These are phyloP conservation scores for Nematopogon swammerdamellus DNA, from an alignment of 2,888 invertebrate species.

Conservation along the genomic window DNA sequence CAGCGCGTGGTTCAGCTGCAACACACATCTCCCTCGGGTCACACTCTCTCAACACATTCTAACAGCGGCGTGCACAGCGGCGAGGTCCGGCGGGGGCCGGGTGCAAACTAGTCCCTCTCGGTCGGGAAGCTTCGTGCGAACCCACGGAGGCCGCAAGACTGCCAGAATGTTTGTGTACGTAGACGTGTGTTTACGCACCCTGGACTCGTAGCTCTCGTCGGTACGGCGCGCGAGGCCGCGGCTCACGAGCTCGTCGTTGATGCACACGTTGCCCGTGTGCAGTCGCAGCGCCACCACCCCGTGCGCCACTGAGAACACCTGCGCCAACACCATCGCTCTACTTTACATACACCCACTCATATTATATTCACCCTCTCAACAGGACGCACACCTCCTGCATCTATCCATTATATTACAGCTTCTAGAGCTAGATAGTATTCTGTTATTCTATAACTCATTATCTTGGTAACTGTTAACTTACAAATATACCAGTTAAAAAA, in stretches of 20 bases:
- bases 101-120: too few species aligned
- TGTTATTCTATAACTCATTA: too few species aligned
- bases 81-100: slow-evolving; percentile 28
- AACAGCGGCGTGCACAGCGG: slow-evolving; percentile 30
- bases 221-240: slow-evolving; percentile 61
- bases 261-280: slow-evolving; percentile 28
- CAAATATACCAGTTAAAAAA: too few species aligned
- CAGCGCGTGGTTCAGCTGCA: slow-evolving; percentile 57
- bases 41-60: too few species aligned
- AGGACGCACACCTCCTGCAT: neutral
- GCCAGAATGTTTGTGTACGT: too few species aligned
- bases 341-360: neutral
- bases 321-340: slow-evolving; percentile 8
- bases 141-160: too few species aligned
- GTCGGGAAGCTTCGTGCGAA: too few species aligned
- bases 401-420: neutral
- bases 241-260: slow-evolving; percentile 65
- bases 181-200: too few species aligned
- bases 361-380: too few species aligned
- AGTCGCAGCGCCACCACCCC: slow-evolving; percentile 69
- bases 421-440: too few species aligned
- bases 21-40: too few species aligned
- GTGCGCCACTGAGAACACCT: slow-evolving; percentile 75
- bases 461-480: too few species aligned
- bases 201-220: slow-evolving; percentile 78